phyloP scores from a whole-genome alignment of 2,113 vertebrate genomes.

The Puntigrus tetrazona region DNA sequence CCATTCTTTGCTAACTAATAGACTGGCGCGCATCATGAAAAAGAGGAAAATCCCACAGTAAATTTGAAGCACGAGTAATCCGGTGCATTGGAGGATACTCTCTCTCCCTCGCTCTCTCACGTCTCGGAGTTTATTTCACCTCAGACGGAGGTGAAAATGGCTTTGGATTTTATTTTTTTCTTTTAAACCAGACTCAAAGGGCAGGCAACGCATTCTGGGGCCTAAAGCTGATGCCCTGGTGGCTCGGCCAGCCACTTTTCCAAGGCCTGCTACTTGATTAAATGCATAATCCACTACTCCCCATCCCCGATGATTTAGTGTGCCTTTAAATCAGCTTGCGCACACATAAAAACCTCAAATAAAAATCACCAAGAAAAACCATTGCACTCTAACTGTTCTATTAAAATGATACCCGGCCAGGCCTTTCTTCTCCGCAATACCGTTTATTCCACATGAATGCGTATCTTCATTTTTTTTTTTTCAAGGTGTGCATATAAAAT shows the following conservation, averaged over 20 bases:
- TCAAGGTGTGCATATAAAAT: slow-evolving; percentile 84
- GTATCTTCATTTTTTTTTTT: slow-evolving; percentile 80
- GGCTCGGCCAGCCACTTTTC: slow-evolving; percentile 76
- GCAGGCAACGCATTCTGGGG: slow-evolving; percentile 66
- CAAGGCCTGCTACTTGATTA: slow-evolving; percentile 83
- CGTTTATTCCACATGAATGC: slow-evolving; percentile 86
- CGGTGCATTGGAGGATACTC: slow-evolving; percentile 21
- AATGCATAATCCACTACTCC: slow-evolving; percentile 86
- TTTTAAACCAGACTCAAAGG: slow-evolving; percentile 67
- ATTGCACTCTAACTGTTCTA: slow-evolving; percentile 86
- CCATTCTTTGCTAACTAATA: slow-evolving; percentile 40
- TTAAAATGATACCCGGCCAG: slow-evolving; percentile 84
- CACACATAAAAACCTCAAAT: slow-evolving; percentile 87
- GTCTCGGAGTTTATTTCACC: slow-evolving; percentile 53
- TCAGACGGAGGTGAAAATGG: slow-evolving; percentile 66
- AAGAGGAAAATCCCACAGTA: slow-evolving; percentile 39
- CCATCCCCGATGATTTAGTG: slow-evolving; percentile 83
- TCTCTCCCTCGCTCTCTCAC: slow-evolving; percentile 51
- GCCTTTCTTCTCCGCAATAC: slow-evolving; percentile 83
- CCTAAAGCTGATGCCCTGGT: slow-evolving; percentile 70
- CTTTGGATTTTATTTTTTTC: slow-evolving; percentile 61
- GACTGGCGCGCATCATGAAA: slow-evolving; percentile 21
- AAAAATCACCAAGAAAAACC: slow-evolving; percentile 87
- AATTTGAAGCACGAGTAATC: slow-evolving; percentile 30
- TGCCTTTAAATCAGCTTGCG: slow-evolving; percentile 85